A percentile compares a stretch with the other conserved stretches of the same genome.
phyloP scores from a whole-genome alignment of 2,888 invertebrate species.

The Carcina quercana region DNA sequence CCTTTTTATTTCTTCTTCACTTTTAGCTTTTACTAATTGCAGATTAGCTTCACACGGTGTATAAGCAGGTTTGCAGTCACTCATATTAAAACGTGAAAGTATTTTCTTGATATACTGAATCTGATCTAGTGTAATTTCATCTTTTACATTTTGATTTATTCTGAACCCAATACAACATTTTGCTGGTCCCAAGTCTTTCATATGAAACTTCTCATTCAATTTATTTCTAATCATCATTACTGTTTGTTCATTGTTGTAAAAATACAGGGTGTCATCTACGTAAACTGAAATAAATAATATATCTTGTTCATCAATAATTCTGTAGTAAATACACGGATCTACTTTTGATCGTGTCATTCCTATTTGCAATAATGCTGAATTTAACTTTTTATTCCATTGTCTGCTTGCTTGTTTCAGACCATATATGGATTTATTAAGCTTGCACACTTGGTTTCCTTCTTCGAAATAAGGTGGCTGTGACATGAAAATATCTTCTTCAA shows the following conservation, averaged over 20 bases:
- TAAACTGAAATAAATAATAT: constrained; percentile 10
- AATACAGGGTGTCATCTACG: constrained; percentile 12
- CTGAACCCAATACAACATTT: constrained; percentile 4
- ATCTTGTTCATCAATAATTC: constrained; percentile 1
- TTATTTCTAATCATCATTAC: background rate
- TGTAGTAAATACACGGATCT: constrained; percentile 11
- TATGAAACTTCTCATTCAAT: background rate
- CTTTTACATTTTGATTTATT: background rate
- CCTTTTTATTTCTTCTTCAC: background rate
- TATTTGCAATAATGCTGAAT: constrained; percentile 3
- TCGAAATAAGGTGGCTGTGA: constrained; percentile 6
- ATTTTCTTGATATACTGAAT: background rate
- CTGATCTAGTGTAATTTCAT: constrained; percentile 2
- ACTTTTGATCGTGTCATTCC: constrained; percentile 6
- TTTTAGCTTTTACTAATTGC: background rate
- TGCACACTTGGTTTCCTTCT: constrained; percentile 9
- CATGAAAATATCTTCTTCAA: constrained; percentile 11
- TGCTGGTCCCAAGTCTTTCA: constrained; percentile 1
- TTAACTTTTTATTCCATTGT: constrained; percentile 10
- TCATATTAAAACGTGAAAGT: background rate
- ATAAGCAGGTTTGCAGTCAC: background rate
- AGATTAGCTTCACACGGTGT: background rate
- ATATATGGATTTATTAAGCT: constrained; percentile 12
- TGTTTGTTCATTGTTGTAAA: background rate
- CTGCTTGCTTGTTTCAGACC: constrained; percentile 12